phyloP scores from a whole-genome alignment of 1,140 invertebrate genomes.

The Drosophila malerkotliana region DNA sequence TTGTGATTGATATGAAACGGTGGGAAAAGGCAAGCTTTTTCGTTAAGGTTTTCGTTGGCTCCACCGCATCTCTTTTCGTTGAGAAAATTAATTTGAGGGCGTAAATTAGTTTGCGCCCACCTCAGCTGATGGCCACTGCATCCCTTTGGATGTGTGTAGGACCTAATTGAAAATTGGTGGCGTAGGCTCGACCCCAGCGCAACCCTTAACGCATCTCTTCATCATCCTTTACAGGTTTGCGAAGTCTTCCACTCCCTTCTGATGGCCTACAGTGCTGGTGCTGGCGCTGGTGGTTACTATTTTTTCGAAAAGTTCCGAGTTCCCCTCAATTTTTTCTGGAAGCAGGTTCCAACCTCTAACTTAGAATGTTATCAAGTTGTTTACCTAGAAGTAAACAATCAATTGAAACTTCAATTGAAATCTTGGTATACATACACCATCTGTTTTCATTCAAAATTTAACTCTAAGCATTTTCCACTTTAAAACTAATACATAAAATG shows the following conservation, averaged over 20 bases:
- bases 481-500: too few relatives aligned
- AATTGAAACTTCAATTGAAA: too few relatives aligned
- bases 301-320: not conserved
- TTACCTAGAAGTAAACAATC: too few relatives aligned
- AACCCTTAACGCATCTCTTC: not conserved
- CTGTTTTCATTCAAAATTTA: too few relatives aligned
- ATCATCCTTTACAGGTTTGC: constrained; percentile 4
- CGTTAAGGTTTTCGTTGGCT: not conserved
- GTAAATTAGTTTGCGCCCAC: constrained; percentile 69
- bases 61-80: constrained; percentile 56
- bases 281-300: not conserved
- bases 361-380: too few relatives aligned
- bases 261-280: constrained; percentile 46
- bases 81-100: constrained; percentile 74
- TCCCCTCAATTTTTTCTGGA: not conserved
- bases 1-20: constrained; percentile 70
- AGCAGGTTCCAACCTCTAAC: too few relatives aligned
- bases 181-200: constrained; percentile 23
- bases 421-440: too few relatives aligned
- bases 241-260: constrained; percentile 24
- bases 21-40: constrained; percentile 24
- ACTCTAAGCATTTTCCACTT: too few relatives aligned
- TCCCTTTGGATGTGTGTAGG: constrained; percentile 18
- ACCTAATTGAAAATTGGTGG: constrained; percentile 65
- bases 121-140: constrained; percentile 65